A percentile compares a stretch with the other conserved stretches of the same genome.
Evolutionary conservation across 2,888 invertebrate genomes (phyloP).

Genomic region (Drosophila peninsularis): DNA sequence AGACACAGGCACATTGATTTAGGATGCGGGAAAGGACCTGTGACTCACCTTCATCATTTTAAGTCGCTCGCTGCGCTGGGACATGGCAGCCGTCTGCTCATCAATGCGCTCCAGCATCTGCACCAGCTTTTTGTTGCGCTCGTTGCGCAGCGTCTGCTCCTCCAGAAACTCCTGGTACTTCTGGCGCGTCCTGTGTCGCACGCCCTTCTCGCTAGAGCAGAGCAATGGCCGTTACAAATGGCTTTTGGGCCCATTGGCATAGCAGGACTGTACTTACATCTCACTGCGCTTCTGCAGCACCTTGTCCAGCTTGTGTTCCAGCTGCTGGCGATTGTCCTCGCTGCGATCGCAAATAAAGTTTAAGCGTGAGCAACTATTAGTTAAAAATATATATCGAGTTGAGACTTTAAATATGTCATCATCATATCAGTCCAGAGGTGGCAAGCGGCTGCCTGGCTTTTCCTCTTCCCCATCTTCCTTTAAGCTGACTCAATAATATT

Average conservation of each 20-base stretch:
- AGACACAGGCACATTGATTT: constrained; percentile 23
- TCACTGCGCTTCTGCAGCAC: constrained; percentile 85
- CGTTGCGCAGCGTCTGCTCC: constrained; percentile 86
- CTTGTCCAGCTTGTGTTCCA: constrained; percentile 86
- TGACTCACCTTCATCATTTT: constrained; percentile 86
- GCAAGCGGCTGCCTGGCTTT: too few relatives aligned
- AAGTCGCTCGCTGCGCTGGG: constrained; percentile 87
- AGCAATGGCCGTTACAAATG: constrained; percentile 1
- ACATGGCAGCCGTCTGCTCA: constrained; percentile 86
- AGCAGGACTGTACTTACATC: constrained; percentile 84
- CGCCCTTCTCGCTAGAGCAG: constrained; percentile 75
- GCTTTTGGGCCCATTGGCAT: not conserved
- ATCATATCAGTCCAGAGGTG: too few relatives aligned
- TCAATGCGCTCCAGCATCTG: constrained; percentile 87
- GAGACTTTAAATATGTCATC: too few relatives aligned
- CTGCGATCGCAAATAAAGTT: constrained; percentile 68
- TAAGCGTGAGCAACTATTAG: too few relatives aligned
- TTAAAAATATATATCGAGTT: too few relatives aligned
- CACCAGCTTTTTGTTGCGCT: constrained; percentile 87
- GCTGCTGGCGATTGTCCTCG: constrained; percentile 86
- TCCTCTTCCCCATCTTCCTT: not conserved
- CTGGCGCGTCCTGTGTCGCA: constrained; percentile 78
- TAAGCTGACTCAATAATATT: not conserved
- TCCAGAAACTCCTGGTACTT: constrained; percentile 85
- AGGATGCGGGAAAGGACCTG: not conserved